Evolutionary conservation across 2,888 invertebrate species (phyloP).

Genomic region (Mesorhabditis sp.): DNA sequence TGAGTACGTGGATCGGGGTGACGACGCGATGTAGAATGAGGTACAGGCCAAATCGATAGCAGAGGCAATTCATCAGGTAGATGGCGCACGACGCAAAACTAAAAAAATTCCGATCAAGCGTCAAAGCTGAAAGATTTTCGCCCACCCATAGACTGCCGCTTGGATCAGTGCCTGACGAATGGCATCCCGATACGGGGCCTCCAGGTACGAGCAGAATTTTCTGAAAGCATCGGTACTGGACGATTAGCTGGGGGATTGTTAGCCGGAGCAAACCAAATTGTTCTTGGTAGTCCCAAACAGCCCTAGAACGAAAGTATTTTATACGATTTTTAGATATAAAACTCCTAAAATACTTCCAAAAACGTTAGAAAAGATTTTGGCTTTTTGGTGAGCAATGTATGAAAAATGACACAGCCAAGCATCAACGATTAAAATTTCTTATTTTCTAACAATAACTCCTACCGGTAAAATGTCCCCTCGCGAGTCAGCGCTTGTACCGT

Average conservation of each 20-base stretch:
- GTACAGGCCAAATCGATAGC: constrained; percentile 57
- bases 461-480: constrained; percentile 58
- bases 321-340: too few relatives aligned
- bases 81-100: constrained; percentile 54
- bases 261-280: too few relatives aligned
- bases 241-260: neutral
- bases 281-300: too few relatives aligned
- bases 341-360: too few relatives aligned
- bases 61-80: constrained; percentile 58
- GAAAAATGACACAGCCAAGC: too few relatives aligned
- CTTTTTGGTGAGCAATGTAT: too few relatives aligned
- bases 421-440: too few relatives aligned
- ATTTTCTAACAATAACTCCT: neutral
- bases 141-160: constrained; percentile 36
- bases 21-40: constrained; percentile 61
- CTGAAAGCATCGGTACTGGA: constrained; percentile 7
- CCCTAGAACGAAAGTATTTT: too few relatives aligned
- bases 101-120: constrained; percentile 11
- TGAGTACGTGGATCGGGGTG: constrained; percentile 58
- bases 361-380: too few relatives aligned
- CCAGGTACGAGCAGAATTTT: constrained; percentile 38
- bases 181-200: constrained; percentile 37
- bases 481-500: constrained; percentile 60
- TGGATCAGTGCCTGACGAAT: constrained; percentile 39
- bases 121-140: neutral